Evolutionary conservation across 2,797 vertebrate genomes (phyloP).

Genomic region (Microctenopoma lineatum): DNA sequence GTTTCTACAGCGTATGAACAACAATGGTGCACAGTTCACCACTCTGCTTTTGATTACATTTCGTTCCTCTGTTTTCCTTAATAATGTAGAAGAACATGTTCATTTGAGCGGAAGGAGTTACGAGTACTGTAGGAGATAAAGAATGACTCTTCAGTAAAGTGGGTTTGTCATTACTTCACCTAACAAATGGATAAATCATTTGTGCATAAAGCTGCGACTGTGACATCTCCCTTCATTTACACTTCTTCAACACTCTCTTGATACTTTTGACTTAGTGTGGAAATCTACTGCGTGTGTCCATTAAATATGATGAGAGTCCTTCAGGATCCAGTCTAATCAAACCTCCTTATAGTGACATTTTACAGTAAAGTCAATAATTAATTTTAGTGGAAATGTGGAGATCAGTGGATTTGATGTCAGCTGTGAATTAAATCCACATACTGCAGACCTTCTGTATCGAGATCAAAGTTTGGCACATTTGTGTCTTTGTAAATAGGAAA

Average conservation of each 20-base stretch:
- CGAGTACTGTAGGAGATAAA: constrained; percentile 25
- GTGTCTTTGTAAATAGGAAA: background rate
- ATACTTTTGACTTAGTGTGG: background rate
- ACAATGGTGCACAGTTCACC: background rate
- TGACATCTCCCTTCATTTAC: background rate
- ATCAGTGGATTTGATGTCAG: background rate
- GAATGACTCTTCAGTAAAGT: constrained; percentile 28
- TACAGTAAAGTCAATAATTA: background rate
- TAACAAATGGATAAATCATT: constrained; percentile 32
- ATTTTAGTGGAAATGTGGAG: background rate
- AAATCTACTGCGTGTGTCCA: background rate
- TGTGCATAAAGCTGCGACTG: constrained; percentile 1
- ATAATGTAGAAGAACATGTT: constrained; percentile 52
- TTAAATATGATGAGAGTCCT: background rate
- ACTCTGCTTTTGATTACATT: constrained; percentile 11
- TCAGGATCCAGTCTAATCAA: too few species aligned
- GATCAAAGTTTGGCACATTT: background rate
- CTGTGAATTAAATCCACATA: background rate
- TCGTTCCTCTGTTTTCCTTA: constrained; percentile 24
- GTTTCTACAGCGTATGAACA: constrained; percentile 9
- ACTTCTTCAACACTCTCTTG: background rate
- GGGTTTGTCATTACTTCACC: constrained; percentile 30
- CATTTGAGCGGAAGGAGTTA: constrained; percentile 31
- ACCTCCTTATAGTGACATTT: background rate
- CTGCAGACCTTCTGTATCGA: background rate